These are phyloP conservation scores for Minunthozetes semirufus DNA, from an alignment of 2,888 invertebrate species.

Conservation along the genomic window DNA sequence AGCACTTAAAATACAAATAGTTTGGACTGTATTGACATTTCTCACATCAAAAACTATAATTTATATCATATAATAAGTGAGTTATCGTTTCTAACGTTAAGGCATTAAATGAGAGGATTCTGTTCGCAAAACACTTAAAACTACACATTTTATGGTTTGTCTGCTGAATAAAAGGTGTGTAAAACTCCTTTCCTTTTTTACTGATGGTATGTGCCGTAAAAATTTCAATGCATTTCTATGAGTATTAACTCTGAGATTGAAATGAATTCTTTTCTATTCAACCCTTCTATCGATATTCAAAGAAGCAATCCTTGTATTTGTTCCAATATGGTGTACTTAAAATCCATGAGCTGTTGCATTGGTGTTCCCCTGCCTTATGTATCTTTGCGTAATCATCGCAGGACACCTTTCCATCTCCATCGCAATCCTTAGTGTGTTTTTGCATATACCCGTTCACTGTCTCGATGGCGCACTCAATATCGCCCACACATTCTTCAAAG, in stretches of 20 bases:
- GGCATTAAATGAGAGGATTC: background rate
- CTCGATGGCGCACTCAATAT: slow-evolving; percentile 34
- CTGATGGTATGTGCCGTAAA: too few species aligned
- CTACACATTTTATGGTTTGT: too few species aligned
- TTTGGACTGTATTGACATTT: background rate
- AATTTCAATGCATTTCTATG: too few species aligned
- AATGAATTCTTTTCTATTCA: background rate
- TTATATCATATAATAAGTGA: background rate
- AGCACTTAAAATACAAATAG: background rate
- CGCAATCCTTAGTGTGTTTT: slow-evolving; percentile 30
- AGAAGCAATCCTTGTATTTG: slow-evolving; percentile 13
- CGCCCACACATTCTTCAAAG: slow-evolving; percentile 35
- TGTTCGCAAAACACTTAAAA: background rate
- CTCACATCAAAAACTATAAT: background rate
- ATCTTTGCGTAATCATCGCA: slow-evolving; percentile 35
- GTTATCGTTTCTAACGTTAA: background rate
- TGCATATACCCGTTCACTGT: slow-evolving; percentile 34
- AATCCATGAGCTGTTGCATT: slow-evolving; percentile 16
- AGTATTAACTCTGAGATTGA: too few species aligned
- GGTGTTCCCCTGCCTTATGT: slow-evolving; percentile 23
- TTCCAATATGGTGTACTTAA: slow-evolving; percentile 10
- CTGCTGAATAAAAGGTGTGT: too few species aligned
- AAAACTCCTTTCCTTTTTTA: too few species aligned
- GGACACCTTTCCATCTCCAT: slow-evolving; percentile 32
- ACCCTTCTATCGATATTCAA: background rate